A percentile compares a stretch with the other conserved stretches of the same genome.
These are phyloP conservation scores for Odontomachus brunneus DNA, from an alignment of 1,140 invertebrate species.

Conservation along the genomic window DNA sequence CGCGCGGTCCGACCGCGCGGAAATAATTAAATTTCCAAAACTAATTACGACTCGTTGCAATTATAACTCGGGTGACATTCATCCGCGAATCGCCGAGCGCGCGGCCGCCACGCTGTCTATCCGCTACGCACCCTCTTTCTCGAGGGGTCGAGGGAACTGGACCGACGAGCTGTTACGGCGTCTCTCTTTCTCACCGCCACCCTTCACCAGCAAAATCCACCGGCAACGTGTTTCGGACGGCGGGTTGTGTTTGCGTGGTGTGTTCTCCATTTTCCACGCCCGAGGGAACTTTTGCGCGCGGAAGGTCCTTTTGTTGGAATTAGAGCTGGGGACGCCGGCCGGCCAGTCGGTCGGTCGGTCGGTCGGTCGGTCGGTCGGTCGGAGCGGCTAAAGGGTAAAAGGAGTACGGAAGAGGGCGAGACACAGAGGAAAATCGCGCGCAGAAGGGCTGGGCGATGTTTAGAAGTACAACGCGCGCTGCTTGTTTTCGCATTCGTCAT, in stretches of 20 bases:
- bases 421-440: conserved; percentile 37
- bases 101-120: too few relatives aligned
- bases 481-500: conserved; percentile 55
- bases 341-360: background rate
- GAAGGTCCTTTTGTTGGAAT: conserved; percentile 54
- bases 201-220: conserved; percentile 58
- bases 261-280: conserved; percentile 58
- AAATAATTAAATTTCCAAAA: conserved; percentile 82
- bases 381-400: background rate
- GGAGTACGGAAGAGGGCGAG: background rate
- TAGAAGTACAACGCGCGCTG: conserved; percentile 46
- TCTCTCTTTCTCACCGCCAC: background rate
- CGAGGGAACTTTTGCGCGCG: background rate
- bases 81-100: conserved; percentile 63
- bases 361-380: too few relatives aligned
- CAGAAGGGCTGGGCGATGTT: conserved; percentile 16
- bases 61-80: conserved; percentile 76
- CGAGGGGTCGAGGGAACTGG: background rate
- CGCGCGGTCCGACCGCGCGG: conserved; percentile 63
- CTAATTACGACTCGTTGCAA: conserved; percentile 79
- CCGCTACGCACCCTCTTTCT: conserved; percentile 34
- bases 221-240: conserved; percentile 55
- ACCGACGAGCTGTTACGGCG: conserved; percentile 41
- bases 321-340: conserved; percentile 10
- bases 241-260: conserved; percentile 24